Evolutionary conservation across 2,113 vertebrate species (phyloP), one percentile per base, ranked within the genome.

Genomic region (Eurystomus gularis): DNA sequence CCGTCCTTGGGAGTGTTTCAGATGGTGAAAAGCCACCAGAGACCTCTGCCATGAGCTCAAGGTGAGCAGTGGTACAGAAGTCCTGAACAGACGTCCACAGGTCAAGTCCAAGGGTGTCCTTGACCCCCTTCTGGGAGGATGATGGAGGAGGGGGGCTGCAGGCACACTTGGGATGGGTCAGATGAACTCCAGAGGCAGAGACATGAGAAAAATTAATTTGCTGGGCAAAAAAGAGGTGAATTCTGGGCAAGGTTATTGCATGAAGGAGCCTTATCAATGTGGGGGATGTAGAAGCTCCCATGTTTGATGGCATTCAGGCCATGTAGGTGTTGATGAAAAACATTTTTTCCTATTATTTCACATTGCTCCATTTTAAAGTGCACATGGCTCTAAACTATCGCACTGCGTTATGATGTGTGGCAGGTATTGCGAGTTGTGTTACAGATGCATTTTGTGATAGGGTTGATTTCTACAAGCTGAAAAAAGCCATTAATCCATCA

Each of bases 351-450:
- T 28, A 0, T 29, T 25, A 28, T 60, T 58, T 44, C 52, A 3
- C 11, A 3, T 31, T 12, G 44, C 62, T 75, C 49, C 17, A 5
- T 64, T 69, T 62, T 33, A 8, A 25, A 60, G 28, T 4, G 10
- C 6, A 4, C 9, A 1, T 10, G 23, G 14, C 42, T 57, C 24
- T 28, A 14, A 35, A 18, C 5, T 17, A 7, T 1, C 26, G 9
- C 5, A 0, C 46, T 2, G 12, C 14, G 3, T 5, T 24, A 2
- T 7, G 7, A n/a, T 0, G 12, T 4, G 48, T 28, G 71, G 35
- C 17, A 2, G 48, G 52, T 20, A 9, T 3, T 42, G 86, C 46
- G 16, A 24, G 40, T 0, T 17, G 77, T 70, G 85, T 49, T n/a
- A 6, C 55, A 25, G 82, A 14, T 61, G 61, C 33, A 24, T 70